Percentiles rank a stretch among this genome's conserved stretches.
phyloP scores from a whole-genome alignment of 2,797 vertebrate species.

The Liparis tanakae region DNA sequence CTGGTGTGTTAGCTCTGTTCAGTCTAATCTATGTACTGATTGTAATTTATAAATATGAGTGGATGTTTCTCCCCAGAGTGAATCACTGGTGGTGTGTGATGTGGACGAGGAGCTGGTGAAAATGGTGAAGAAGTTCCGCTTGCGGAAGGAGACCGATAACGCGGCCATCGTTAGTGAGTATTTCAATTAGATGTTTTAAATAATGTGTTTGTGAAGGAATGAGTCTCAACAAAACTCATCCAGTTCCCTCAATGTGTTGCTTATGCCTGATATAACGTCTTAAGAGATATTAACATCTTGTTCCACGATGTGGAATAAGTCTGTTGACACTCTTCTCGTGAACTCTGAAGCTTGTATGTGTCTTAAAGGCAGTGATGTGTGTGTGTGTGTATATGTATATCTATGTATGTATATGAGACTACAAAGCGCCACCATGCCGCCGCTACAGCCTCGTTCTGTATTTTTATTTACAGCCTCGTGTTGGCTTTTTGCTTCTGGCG shows the following conservation, averaged over 20 bases:
- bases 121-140: slow-evolving; percentile 83
- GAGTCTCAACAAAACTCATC: not conserved
- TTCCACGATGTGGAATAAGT: not conserved
- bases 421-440: too few species aligned
- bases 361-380: not conserved
- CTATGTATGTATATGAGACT: too few species aligned
- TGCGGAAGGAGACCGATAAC: slow-evolving; percentile 86
- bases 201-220: not conserved
- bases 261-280: too few species aligned
- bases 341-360: not conserved
- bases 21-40: not conserved
- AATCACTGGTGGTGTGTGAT: slow-evolving; percentile 85
- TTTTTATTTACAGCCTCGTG: too few species aligned
- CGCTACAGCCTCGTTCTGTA: too few species aligned
- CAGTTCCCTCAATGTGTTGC: not conserved
- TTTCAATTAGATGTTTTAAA: not conserved
- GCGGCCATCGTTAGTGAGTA: slow-evolving; percentile 86
- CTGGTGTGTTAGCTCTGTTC: not conserved
- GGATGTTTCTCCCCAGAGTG: slow-evolving; percentile 70
- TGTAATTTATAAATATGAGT: not conserved
- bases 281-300: not conserved
- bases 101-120: slow-evolving; percentile 83
- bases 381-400: too few species aligned
- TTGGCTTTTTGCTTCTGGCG: too few species aligned
- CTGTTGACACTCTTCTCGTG: not conserved